A percentile compares a stretch with the other conserved stretches of the same genome.
These are phyloP conservation scores for Hydrolagus affinis DNA, from an alignment of 2,113 vertebrate species.

Conservation along the genomic window DNA sequence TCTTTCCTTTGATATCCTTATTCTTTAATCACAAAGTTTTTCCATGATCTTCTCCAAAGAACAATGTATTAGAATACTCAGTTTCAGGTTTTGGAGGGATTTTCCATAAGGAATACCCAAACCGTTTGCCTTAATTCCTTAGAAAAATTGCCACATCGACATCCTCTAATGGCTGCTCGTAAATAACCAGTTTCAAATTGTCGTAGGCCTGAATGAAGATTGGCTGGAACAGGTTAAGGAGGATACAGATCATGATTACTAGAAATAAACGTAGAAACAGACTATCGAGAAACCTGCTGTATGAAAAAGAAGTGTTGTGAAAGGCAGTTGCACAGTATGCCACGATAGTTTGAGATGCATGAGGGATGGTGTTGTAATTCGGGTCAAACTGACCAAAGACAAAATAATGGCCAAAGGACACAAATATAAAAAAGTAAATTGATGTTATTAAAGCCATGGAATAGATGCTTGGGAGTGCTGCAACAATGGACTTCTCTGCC, in stretches of 20 bases:
- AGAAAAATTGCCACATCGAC: conserved; percentile 43
- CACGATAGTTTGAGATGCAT: conserved; percentile 45
- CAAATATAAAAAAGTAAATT: conserved; percentile 43
- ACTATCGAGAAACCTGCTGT: conserved; percentile 39
- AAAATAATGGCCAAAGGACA: conserved; percentile 47
- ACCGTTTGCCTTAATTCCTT: conserved; percentile 18
- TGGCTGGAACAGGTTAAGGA: conserved; percentile 48
- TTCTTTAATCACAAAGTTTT: conserved; percentile 47
- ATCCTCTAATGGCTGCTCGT: conserved; percentile 47
- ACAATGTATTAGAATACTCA: conserved; percentile 27
- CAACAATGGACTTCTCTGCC: conserved; percentile 43
- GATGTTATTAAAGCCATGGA: conserved; percentile 43
- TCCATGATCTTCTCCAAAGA: conserved; percentile 40
- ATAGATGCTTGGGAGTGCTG: conserved; percentile 40
- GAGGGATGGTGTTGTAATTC: conserved; percentile 43
- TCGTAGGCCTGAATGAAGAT: conserved; percentile 45
- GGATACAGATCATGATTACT: conserved; percentile 46
- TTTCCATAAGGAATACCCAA: conserved; percentile 29
- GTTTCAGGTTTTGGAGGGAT: neutral
- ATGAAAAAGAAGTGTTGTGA: conserved; percentile 39
- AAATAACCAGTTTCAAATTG: conserved; percentile 41
- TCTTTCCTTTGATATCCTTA: conserved; percentile 42
- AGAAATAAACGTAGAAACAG: conserved; percentile 48
- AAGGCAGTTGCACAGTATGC: conserved; percentile 49
- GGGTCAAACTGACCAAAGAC: conserved; percentile 53